phyloP scores from a whole-genome alignment of 2,888 invertebrate genomes.

The Hyposoter dolosus region DNA sequence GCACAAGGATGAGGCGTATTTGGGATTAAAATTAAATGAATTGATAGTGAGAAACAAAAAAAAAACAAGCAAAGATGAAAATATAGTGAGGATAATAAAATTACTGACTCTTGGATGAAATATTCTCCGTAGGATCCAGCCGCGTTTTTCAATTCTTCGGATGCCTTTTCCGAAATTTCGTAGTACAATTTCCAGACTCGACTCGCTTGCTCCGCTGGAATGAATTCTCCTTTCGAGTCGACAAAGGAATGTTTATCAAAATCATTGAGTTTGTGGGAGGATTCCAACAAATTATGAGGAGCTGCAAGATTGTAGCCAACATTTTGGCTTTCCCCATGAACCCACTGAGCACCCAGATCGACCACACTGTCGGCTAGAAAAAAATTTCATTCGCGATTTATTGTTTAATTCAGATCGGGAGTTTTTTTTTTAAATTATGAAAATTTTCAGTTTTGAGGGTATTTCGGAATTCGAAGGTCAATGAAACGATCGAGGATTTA shows the following conservation, averaged over 20 bases:
- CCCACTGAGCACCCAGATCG: constrained; percentile 93
- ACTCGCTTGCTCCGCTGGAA: constrained; percentile 80
- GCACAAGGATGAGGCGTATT: too few relatives aligned
- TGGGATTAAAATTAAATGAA: too few relatives aligned
- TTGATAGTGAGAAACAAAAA: too few relatives aligned
- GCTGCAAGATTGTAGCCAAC: constrained; percentile 86
- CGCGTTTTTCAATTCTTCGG: constrained; percentile 78
- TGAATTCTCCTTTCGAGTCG: constrained; percentile 79
- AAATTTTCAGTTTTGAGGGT: not conserved
- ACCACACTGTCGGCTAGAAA: constrained; percentile 85
- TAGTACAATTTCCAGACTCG: constrained; percentile 82
- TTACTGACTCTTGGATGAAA: constrained; percentile 81
- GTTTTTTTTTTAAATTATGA: not conserved
- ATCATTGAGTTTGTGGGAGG: constrained; percentile 73
- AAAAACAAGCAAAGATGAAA: not conserved
- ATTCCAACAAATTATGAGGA: constrained; percentile 82
- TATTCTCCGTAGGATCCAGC: constrained; percentile 81
- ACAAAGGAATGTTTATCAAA: constrained; percentile 76
- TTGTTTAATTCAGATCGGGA: not conserved
- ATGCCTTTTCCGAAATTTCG: constrained; percentile 81
- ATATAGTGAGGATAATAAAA: not conserved
- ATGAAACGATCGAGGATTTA: too few relatives aligned
- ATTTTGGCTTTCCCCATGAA: constrained; percentile 90
- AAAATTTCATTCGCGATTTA: not conserved
- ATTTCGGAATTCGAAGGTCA: not conserved